A percentile compares a stretch with the other conserved stretches of the same genome.
phyloP scores from a whole-genome alignment of 2,113 vertebrate genomes.

The Genyomyrus donnyi region DNA sequence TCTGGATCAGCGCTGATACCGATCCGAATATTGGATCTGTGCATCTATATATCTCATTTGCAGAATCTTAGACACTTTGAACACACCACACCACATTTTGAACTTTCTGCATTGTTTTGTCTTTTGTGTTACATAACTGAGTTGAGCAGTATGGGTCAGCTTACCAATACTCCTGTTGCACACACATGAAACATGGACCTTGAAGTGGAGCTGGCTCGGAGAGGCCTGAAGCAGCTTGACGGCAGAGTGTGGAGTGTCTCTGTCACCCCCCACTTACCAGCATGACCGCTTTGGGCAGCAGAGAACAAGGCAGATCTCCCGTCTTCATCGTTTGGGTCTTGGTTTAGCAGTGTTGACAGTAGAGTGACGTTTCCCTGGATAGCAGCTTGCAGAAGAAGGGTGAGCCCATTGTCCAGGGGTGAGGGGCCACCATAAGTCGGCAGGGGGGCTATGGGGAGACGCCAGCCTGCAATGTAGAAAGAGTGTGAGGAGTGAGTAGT shows the following conservation, averaged over 20 bases:
- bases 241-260: neutral
- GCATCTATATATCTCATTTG: neutral
- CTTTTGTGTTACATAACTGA: neutral
- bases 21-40: too few species aligned
- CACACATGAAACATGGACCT: neutral
- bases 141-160: neutral
- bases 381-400: constrained; percentile 98
- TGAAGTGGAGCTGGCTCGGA: neutral
- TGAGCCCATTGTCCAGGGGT: constrained; percentile 96
- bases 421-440: constrained; percentile 89
- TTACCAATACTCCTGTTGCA: neutral
- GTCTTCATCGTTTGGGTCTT: constrained; percentile 76
- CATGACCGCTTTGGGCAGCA: constrained; percentile 95
- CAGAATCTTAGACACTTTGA: neutral
- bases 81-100: neutral
- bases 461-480: constrained; percentile 89
- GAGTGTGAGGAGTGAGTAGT: constrained; percentile 9
- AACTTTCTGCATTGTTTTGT: neutral
- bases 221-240: neutral
- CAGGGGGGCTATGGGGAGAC: constrained; percentile 93
- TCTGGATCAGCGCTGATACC: too few species aligned
- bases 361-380: constrained; percentile 99
- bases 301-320: constrained; percentile 85
- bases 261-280: constrained; percentile 60
- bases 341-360: constrained; percentile 99